Evolutionary conservation across 2,113 vertebrate genomes (phyloP).

Genomic region (Pollimyrus isidori): DNA sequence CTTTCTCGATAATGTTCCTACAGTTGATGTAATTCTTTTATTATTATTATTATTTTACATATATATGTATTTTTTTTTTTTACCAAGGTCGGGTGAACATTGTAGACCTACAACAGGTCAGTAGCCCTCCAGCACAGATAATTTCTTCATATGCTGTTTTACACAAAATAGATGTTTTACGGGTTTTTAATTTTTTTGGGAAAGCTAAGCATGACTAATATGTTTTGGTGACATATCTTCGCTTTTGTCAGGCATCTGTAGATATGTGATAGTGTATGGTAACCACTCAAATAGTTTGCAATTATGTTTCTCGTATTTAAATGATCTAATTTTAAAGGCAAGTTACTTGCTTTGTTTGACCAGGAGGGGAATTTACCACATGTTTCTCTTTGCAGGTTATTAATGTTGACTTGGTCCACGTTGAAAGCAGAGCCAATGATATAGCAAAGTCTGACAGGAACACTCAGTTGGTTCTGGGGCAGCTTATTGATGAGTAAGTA

Average conservation of each 20-base stretch:
- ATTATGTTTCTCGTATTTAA: not conserved
- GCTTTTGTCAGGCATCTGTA: not conserved
- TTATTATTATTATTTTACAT: not conserved
- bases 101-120: slow-evolving; percentile 92
- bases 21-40: not conserved
- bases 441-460: slow-evolving; percentile 76
- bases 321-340: not conserved
- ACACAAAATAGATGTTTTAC: not conserved
- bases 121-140: slow-evolving; percentile 11
- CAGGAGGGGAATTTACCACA: not conserved
- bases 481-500: slow-evolving; percentile 90
- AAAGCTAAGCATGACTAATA: not conserved
- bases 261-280: not conserved
- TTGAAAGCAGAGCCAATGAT: slow-evolving; percentile 80
- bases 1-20: not conserved
- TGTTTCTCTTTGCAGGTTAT: slow-evolving; percentile 62
- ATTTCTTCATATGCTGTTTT: not conserved
- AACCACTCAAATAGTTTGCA: no score
- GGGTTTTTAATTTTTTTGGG: not conserved
- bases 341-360: not conserved
- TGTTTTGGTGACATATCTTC: not conserved
- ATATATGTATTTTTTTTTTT: slow-evolving; percentile 26
- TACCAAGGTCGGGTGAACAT: slow-evolving; percentile 86
- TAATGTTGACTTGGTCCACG: slow-evolving; percentile 87
- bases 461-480: slow-evolving; percentile 80